Percentiles rank a stretch among this genome's conserved stretches.
These are phyloP conservation scores for Idaea biselata DNA, from an alignment of 2,888 invertebrate genomes.

Conservation along the genomic window DNA sequence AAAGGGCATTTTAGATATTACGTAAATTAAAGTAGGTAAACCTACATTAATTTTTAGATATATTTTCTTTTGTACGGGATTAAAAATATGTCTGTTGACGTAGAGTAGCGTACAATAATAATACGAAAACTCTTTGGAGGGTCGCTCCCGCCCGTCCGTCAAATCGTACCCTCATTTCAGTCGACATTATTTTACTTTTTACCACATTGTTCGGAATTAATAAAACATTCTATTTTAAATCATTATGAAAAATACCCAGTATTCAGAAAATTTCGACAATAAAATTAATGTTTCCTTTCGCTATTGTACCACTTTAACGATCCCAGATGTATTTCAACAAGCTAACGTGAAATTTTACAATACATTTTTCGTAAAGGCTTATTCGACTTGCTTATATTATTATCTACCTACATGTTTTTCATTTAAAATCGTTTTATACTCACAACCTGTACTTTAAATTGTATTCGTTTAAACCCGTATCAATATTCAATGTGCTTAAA, in stretches of 20 bases:
- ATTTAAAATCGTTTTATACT: neutral
- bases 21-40: neutral
- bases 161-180: conserved; percentile 33
- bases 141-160: conserved; percentile 41
- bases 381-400: neutral
- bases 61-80: conserved; percentile 25
- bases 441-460: neutral
- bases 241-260: conserved; percentile 11
- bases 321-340: neutral
- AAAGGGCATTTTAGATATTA: neutral
- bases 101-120: conserved; percentile 27
- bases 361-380: neutral
- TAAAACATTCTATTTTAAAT: conserved; percentile 22
- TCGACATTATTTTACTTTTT: conserved; percentile 31
- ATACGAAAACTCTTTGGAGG: conserved; percentile 41
- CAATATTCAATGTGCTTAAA: conserved; percentile 22
- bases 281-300: neutral
- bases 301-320: neutral
- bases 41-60: neutral
- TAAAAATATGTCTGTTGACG: conserved; percentile 29
- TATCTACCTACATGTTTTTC: neutral
- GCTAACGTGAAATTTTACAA: neutral
- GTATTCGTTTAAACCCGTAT: neutral
- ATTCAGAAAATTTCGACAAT: neutral
- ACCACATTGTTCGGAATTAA: conserved; percentile 19